These are phyloP conservation scores for Notothenia rossii DNA, from an alignment of 2,113 vertebrate species.

Conservation along the genomic window DNA sequence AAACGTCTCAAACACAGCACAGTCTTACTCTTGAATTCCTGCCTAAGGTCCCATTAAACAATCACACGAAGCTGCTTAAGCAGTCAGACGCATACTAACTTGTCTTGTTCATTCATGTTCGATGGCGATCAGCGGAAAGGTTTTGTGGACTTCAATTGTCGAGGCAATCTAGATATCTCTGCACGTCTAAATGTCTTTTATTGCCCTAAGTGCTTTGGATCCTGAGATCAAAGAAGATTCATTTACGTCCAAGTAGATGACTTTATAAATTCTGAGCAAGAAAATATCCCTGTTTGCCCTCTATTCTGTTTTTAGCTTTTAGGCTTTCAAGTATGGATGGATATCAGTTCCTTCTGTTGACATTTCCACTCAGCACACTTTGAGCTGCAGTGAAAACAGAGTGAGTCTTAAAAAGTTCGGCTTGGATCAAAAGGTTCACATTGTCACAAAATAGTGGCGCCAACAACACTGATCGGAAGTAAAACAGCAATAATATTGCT, in stretches of 20 bases:
- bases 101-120: slow-evolving; percentile 40
- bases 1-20: slow-evolving; percentile 35
- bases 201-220: slow-evolving; percentile 40
- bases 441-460: too few species aligned
- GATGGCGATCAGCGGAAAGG: slow-evolving; percentile 19
- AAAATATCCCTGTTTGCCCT: slow-evolving; percentile 44
- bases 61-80: slow-evolving; percentile 28
- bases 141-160: neutral
- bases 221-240: slow-evolving; percentile 45
- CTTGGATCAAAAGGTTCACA: neutral
- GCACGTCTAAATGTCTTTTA: slow-evolving; percentile 10
- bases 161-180: slow-evolving; percentile 26
- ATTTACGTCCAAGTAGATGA: slow-evolving; percentile 51
- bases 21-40: slow-evolving; percentile 30
- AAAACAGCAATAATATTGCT: too few species aligned
- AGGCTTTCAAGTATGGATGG: slow-evolving; percentile 47
- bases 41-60: slow-evolving; percentile 44
- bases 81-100: slow-evolving; percentile 47
- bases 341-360: slow-evolving; percentile 51
- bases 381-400: slow-evolving; percentile 55
- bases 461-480: too few species aligned
- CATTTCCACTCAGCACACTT: slow-evolving; percentile 36
- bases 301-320: slow-evolving; percentile 52
- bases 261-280: slow-evolving; percentile 26
- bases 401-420: slow-evolving; percentile 48